Base-by-base conservation (phyloP, 2,888 invertebrate genomes). In the Teleogryllus oceanicus region DNA sequence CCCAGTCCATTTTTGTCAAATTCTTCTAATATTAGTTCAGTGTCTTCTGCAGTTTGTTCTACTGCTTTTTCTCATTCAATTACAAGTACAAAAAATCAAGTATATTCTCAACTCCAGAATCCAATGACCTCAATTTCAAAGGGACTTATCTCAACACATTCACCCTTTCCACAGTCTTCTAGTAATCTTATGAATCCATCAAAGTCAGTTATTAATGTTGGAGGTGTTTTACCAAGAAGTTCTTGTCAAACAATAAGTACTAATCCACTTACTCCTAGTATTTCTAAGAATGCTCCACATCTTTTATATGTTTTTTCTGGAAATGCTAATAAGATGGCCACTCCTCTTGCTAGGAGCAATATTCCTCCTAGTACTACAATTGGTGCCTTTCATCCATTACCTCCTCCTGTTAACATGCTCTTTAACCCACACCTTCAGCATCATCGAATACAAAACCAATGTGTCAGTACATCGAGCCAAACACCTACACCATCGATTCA, bases 391-490 rank as follows among this genome's bases (percentile, higher is more conserved):
- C 82, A 82, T 21, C 78, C 81, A 20, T 75, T 82, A 75, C 81
- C 82, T 12, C 82, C 81, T 18, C 80, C 82, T 18, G 79, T 82
- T 11, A 81, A 82, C 75, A 82, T 81, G 81, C 16, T 82, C n/a
- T 82, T 81, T 50, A 81, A 81, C 74, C 82, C 81, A 50, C 82
- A 82, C 74, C 82, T n/a, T 10, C 75, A 75, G 20, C 37, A 75
- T 77, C 21, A 51, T 49, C 24, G 21, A 49, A 10, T 50, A 77
- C 77, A 76, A 77, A 24, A 24, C n/a, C 16, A 77, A 78, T 74
- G 49, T 16, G 18, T 74, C 21, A 20, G 76, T 16, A 75, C 75
- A 18, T 51, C 78, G 2, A 74, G 20, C 49, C 37, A 16, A 13
- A 75, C 74, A 16, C 80, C 78, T 4, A 79, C 80, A 1, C 81